Percentiles rank a stretch among this genome's conserved stretches.
phyloP scores from a whole-genome alignment of 2,113 vertebrate genomes.

The Pachypanchax playfairii region DNA sequence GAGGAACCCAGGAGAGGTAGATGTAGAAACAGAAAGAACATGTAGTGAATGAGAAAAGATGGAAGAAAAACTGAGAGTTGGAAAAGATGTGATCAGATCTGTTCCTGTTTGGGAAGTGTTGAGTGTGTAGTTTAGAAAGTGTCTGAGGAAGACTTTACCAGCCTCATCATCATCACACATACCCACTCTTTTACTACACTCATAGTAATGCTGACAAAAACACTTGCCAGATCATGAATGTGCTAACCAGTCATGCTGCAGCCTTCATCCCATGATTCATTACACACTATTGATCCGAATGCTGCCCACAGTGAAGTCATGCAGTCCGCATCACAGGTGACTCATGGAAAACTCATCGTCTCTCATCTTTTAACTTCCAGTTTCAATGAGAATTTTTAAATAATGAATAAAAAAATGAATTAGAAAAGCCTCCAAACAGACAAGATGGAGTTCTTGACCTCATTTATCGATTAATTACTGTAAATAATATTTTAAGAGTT shows the following conservation, averaged over 20 bases:
- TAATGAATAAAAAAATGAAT: too few species aligned
- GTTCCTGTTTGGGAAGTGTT: neutral
- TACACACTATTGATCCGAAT: conserved; percentile 40
- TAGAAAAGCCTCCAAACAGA: too few species aligned
- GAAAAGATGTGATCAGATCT: conserved; percentile 1
- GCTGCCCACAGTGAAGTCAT: conserved; percentile 38
- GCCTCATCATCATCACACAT: conserved; percentile 13
- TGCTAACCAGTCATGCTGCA: conserved; percentile 12
- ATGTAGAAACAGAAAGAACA: conserved; percentile 47
- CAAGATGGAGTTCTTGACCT: too few species aligned
- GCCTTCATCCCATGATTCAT: conserved; percentile 39
- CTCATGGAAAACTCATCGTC: conserved; percentile 41
- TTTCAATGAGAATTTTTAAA: neutral
- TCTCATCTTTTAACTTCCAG: conserved; percentile 6
- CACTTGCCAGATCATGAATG: conserved; percentile 23
- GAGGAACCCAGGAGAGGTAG: conserved; percentile 21
- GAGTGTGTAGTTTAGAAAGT: conserved; percentile 23
- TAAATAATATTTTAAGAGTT: too few species aligned
- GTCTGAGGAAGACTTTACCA: conserved; percentile 12
- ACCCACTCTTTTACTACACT: neutral
- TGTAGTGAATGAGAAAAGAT: conserved; percentile 34
- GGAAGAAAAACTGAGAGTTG: conserved; percentile 17
- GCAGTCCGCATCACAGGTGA: conserved; percentile 29
- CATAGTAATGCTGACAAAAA: conserved; percentile 10
- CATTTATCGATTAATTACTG: too few species aligned